A percentile compares a stretch with the other conserved stretches of the same genome.
These are phyloP conservation scores for Ciona savignyi DNA, from an alignment of 23 tunicate species.

Conservation along the genomic window DNA sequence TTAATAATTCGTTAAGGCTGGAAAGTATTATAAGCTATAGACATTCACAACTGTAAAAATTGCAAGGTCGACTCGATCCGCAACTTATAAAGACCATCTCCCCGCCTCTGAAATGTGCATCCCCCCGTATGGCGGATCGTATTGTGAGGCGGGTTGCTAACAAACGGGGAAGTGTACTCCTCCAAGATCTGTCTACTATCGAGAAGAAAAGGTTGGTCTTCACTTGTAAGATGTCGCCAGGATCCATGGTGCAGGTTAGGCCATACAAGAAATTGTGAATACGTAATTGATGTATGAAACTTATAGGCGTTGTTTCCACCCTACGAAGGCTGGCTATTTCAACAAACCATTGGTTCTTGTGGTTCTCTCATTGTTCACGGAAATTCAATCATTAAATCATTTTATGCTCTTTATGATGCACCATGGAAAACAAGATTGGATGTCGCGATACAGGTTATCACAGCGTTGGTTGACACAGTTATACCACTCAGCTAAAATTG, in stretches of 20 bases:
- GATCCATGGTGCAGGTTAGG: constrained; percentile 50
- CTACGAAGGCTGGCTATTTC: constrained; percentile 59
- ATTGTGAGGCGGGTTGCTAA: constrained; percentile 30
- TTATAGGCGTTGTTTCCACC: constrained; percentile 56
- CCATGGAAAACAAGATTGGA: constrained; percentile 75
- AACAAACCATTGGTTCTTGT: constrained; percentile 31
- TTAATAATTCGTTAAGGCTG: too few species aligned
- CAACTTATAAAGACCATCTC: constrained; percentile 31
- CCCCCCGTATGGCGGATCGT: constrained; percentile 64
- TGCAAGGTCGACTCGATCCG: constrained; percentile 36
- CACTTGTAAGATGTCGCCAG: constrained; percentile 48
- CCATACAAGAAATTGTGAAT: neutral
- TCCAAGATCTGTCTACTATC: constrained; percentile 17
- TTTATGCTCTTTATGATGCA: constrained; percentile 28
- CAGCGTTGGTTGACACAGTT: neutral
- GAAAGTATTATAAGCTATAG: too few species aligned
- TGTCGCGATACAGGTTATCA: constrained; percentile 53
- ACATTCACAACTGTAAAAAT: too few species aligned
- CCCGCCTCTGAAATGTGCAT: constrained; percentile 53
- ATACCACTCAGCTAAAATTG: neutral
- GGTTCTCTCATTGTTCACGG: constrained; percentile 36
- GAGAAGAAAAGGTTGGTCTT: constrained; percentile 49
- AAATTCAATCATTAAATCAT: constrained; percentile 2
- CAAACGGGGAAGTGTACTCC: constrained; percentile 9
- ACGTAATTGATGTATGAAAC: neutral